Evolutionary conservation across 2,113 vertebrate species (phyloP), one percentile per base, ranked within the genome.

Genomic region (Tinamus guttatus): DNA sequence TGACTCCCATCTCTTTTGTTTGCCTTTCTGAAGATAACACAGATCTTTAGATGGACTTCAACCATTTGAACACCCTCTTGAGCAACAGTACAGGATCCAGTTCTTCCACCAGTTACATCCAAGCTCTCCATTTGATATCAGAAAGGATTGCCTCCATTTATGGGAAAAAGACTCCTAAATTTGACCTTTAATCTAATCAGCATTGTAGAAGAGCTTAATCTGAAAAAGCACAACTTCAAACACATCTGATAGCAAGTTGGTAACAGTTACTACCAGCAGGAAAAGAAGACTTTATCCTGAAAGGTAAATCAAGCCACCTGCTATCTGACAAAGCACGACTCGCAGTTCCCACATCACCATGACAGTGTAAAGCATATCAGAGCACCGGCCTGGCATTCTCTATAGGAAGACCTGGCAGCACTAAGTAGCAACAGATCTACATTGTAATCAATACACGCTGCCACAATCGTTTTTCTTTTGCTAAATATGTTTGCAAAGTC

Each of bases 1-100:
- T 91, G 90, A 97, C 85, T 83, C 36, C 58, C 62, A 32, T 59
- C 75, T 81, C 54, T 60, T 71, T 90, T 93, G 71, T 95, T 96
- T 95, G 65, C 11, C 0, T 84, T 95, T 76, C 87, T 88, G 47
- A 69, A 67, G 47, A 94, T 81, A 91, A 94, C 60, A 22, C 47
- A 24, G 75, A 68, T 58, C 87, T 83, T 85, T 80, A 75, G 47
- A 36, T 79, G 56, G 47, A 96, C 93, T 94, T 94, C 0, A 1
- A 83, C 71, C 88, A 81, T 91, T 60, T 81, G 60, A 60, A 73
- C 74, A 64, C 40, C 52, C n/a, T 87, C 76, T 91, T 88, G 71
- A 83, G 85, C 85, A 90, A 94, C 59, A 91, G 32, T 43, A 78
- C 60, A 90, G 69, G 62, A 95, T 81, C 54, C 56, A 71, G 6